Evolutionary conservation across 2,888 invertebrate genomes (phyloP), one percentile per base, ranked within the genome.

Genomic region (Macrophya annulata): DNA sequence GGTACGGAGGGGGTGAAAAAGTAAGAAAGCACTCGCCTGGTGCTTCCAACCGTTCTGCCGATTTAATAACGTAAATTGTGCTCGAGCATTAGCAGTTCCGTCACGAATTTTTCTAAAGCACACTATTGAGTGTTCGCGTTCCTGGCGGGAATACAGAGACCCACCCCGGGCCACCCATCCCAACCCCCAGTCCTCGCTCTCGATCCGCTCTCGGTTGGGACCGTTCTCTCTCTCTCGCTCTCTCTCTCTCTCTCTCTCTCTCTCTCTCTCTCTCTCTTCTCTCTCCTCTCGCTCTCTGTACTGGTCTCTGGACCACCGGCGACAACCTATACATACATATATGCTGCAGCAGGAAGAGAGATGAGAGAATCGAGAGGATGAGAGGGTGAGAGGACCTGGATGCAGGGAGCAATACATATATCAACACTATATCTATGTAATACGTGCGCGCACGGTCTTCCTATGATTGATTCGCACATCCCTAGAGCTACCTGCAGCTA

Each of bases 101-200:
- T 90, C 91, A 90, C 91, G 91, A 91, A 90, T 90, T 91, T 91
- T 90, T 92, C 92, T 90, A 92, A 93, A 93, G 93, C 92, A 92
- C 92, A 92, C 92, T 92, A 93, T 92, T 92, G 93, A 93, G 93
- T 93, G 92, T 92, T 92, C 90, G 89, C 88, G 90, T 89, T 92
- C 91, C 90, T 91, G 92, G 89, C 87, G 90, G 87, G 93, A 93
- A 93, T 93, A 92, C 91, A 90, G 92, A 93, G 89, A 87, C 86
- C 86, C 87, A 87, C 86, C 88, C 88, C 88, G 87, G 21, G 77
- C 51, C 31, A 15, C 55, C 77, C 77, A 15, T 10, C 17, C 83
- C 43, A 25, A 25, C 79, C 59, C 37, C 51, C 82, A 43, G 25
- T n/a, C 31, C 45, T 65, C 68, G 51, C 62, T 81, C 81, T 81